phyloP scores from a whole-genome alignment of 2,888 invertebrate genomes.

The Hypomecis atomaria region DNA sequence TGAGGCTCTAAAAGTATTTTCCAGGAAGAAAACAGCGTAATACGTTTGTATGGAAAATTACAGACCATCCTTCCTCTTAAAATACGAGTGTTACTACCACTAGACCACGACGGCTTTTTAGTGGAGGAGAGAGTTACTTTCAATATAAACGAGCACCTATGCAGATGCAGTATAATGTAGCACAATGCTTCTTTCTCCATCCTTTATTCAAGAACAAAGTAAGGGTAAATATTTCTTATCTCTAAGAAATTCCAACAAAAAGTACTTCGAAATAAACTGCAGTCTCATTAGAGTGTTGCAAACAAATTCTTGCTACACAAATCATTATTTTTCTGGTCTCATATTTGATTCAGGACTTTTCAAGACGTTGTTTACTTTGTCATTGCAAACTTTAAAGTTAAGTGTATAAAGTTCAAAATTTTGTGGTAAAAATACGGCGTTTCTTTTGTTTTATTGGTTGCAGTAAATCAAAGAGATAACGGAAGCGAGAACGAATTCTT shows the following conservation, averaged over 20 bases:
- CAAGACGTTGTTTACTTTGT: neutral
- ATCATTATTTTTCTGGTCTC: constrained; percentile 22
- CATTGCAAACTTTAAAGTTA: neutral
- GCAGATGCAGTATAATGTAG: too few species aligned
- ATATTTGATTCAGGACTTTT: constrained; percentile 26
- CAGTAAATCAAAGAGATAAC: constrained; percentile 25
- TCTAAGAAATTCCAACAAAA: neutral
- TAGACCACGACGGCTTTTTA: too few species aligned
- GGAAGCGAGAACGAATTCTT: constrained; percentile 7
- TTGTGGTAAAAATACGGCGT: neutral
- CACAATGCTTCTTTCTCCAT: too few species aligned
- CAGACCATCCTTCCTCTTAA: too few species aligned
- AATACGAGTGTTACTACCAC: too few species aligned
- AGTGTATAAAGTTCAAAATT: neutral
- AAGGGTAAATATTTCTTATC: too few species aligned
- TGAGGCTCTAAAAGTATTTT: too few species aligned
- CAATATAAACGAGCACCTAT: too few species aligned
- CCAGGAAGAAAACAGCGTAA: too few species aligned
- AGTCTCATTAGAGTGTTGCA: constrained; percentile 19
- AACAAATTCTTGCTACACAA: constrained; percentile 26
- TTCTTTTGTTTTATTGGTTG: constrained; percentile 20
- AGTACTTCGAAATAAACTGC: neutral
- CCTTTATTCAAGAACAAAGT: too few species aligned
- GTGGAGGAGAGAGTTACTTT: too few species aligned
- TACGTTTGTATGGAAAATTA: too few species aligned